Evolutionary conservation across 1,140 invertebrate species (phyloP), one percentile per base, ranked within the genome.

Genomic region (Mamestra configurata): DNA sequence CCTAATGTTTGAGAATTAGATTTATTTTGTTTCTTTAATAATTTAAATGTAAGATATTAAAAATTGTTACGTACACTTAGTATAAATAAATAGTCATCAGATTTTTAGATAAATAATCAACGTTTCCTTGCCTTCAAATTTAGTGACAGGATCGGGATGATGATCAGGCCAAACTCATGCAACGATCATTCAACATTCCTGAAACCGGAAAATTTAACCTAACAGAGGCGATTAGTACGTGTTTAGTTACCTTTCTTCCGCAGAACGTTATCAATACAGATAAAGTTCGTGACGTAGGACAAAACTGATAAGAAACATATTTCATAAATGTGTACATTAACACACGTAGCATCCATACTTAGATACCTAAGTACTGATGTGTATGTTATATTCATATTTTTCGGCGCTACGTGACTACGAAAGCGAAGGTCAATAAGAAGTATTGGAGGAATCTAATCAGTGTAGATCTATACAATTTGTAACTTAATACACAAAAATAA

Each of bases 221-320:
- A 66, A 76, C 64, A 79, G 35, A 77, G 78, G 78, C 81, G 82
- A 89, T 90, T 88, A 88, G 85, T 85, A 90, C 88, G 87, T 89
- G 89, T 92, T 87, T 79, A 85, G 84, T 83, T 79, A 79, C 77
- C 81, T 66, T 84, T 83, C 77, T 83, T 87, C 81, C 80, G 84
- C 70, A 87, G 85, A 90, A 90, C 86, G 84, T 92, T 92, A 93
- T 93, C 92, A 86, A 49, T 78, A 79, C 40, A 90, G 89, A 93
- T 90, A 92, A 86, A 83, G 81, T 76, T 78, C 68, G 79, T 92
- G 87, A 91, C 90, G 90, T 88, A 80, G 84, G 85, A 82, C 61
- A 76, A 85, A 77, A 86, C 82, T 86, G 91, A 92, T 92, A 92
- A 90, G 84, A 78, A 84, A 80, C 84, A 59, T 31, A 73, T 57